Percentiles rank a stretch among this genome's conserved stretches.
Conservation (phyloP, 2,113 vertebrate species). For the Tenrec ecaudatus region DNA sequence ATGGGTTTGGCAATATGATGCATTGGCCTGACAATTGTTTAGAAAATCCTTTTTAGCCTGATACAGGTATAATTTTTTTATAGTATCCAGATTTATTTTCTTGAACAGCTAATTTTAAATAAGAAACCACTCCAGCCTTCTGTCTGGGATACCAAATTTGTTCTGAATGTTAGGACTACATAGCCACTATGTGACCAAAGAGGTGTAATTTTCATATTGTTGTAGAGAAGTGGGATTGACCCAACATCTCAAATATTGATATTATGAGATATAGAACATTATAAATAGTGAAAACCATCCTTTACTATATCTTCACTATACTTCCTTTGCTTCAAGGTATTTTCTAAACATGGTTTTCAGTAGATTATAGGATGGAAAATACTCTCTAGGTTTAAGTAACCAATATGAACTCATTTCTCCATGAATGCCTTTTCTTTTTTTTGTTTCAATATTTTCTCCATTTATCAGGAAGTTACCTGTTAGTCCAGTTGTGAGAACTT, state of each 20-base stretch:
- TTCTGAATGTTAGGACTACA: slow-evolving; percentile 52
- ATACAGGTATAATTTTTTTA: slow-evolving; percentile 84
- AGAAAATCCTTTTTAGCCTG: slow-evolving; percentile 77
- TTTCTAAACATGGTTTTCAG: not conserved
- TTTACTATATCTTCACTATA: slow-evolving; percentile 24
- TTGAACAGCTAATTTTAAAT: slow-evolving; percentile 79
- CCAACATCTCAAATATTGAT: not conserved
- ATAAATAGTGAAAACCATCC: slow-evolving; percentile 11
- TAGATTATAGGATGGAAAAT: not conserved
- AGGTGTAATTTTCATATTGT: slow-evolving; percentile 26
- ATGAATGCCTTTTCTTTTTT: not conserved
- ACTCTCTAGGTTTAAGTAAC: not conserved
- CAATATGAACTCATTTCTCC: not conserved
- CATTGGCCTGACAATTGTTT: slow-evolving; percentile 78
- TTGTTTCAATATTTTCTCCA: too few species aligned
- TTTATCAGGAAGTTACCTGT: too few species aligned
- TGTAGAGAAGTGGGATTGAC: slow-evolving; percentile 18
- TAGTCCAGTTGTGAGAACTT: too few species aligned
- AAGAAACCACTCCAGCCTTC: slow-evolving; percentile 70
- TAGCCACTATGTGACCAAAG: slow-evolving; percentile 54
- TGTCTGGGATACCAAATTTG: slow-evolving; percentile 65
- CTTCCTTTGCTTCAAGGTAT: not conserved
- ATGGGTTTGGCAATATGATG: slow-evolving; percentile 82
- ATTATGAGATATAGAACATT: slow-evolving; percentile 33
- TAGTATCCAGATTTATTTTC: slow-evolving; percentile 82